Base-by-base conservation (phyloP, 2,113 vertebrate species). In the Sciurus niger region DNA sequence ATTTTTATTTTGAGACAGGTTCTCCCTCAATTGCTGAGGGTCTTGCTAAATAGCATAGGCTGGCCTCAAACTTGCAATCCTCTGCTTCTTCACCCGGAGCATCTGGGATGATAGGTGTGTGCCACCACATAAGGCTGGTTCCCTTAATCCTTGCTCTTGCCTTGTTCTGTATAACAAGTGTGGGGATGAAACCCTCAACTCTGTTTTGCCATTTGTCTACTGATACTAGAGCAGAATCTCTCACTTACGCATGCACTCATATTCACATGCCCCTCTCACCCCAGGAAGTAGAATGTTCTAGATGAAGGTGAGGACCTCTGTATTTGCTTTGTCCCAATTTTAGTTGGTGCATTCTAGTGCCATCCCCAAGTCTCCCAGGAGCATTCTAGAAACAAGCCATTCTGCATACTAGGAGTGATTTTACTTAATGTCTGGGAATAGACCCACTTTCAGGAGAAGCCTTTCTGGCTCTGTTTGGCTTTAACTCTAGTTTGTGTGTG, bases 311-410 rank as follows among this genome's bases (percentile, higher is more conserved):
- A 93, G 17, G 14, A 37, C 43, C 32, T 93, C n/a, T 88, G n/a
- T 70, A 18, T 84, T 70, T 95, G 2, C 43, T 91, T 58, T 89
- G 40, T 93, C 48, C 79, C 73, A 17, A 60, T 92, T 70, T 86
- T 30, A 92, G 4, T 67, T 6, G 46, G 2, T 74, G 43, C 22
- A 51, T 90, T 85, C 67, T 63, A 51, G 4, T 55, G 24, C 65
- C 34, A n/a, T 67, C 58, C 30, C 46, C 13, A 83, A 40, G 34
- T 80, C 89, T 90, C 25, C 40, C 63, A 65, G 89, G 80, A 70
- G 7, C 9, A 4, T 86, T 68, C 55, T 84, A 58, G 37, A 43
- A 91, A 89, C 37, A 85, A 87, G 58, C 10, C 17, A 1, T 25
- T n/a, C 46, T 77, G 43, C 43, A 74, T 46, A n/a, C 28, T 22